Conservation (phyloP, 1,140 invertebrate genomes). For the Drosophila equinoxialis region DNA sequence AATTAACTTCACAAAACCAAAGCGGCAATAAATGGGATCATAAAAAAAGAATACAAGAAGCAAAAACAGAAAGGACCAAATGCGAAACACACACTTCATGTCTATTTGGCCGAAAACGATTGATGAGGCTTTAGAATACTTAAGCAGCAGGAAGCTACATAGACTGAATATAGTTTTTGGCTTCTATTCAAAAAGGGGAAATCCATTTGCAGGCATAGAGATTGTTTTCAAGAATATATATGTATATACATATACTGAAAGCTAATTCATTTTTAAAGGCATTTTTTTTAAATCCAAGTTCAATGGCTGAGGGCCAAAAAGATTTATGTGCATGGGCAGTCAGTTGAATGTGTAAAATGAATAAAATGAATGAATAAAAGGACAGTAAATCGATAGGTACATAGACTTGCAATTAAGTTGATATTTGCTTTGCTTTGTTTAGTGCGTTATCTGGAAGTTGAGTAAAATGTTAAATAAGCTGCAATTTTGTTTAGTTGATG, state of each 20-base stretch:
- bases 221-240: not conserved
- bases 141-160: constrained; percentile 3
- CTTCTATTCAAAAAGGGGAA: constrained; percentile 2
- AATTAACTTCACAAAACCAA: constrained; percentile 49
- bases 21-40: constrained; percentile 36
- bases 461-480: too few relatives aligned
- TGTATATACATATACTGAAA: not conserved
- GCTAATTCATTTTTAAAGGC: constrained; percentile 2
- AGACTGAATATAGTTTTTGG: constrained; percentile 10
- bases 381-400: not conserved
- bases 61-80: not conserved
- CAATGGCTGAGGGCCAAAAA: constrained; percentile 4
- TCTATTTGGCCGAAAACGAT: constrained; percentile 34
- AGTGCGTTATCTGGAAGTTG: too few relatives aligned
- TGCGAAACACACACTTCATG: constrained; percentile 4
- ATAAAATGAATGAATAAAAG: not conserved
- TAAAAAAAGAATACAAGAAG: not conserved
- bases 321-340: constrained; percentile 1
- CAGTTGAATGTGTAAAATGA: not conserved
- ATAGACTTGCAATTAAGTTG: too few relatives aligned
- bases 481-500: too few relatives aligned
- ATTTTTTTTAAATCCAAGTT: not conserved
- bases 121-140: constrained; percentile 12
- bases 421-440: too few relatives aligned
- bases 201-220: not conserved